A percentile compares a stretch with the other conserved stretches of the same genome.
These are phyloP conservation scores for Tetragnatha versicolor DNA, from an alignment of 1,140 invertebrate species.

Conservation along the genomic window DNA sequence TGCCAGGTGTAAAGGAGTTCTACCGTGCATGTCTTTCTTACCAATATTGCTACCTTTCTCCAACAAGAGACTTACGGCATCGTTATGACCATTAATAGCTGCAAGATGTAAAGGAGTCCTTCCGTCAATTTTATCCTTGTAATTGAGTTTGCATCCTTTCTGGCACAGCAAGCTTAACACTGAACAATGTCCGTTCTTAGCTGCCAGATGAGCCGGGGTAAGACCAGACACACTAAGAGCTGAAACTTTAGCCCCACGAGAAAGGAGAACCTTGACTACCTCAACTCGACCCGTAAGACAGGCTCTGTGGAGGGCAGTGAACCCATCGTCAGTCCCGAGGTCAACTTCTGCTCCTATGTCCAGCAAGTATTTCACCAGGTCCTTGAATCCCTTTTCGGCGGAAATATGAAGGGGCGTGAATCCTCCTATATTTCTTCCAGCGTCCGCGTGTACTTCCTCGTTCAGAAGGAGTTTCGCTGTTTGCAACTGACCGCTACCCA, in stretches of 20 bases:
- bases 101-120: conserved; percentile 62
- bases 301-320: neutral
- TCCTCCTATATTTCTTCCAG: neutral
- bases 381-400: conserved; percentile 6
- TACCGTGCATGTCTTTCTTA: neutral
- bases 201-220: conserved; percentile 51
- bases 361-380: conserved; percentile 10
- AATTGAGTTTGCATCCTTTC: conserved; percentile 27
- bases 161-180: conserved; percentile 4
- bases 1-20: neutral
- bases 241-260: conserved; percentile 49
- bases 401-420: conserved; percentile 58
- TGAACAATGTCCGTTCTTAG: conserved; percentile 5
- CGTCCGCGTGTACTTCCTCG: conserved; percentile 67
- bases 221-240: neutral
- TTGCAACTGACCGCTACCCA: conserved; percentile 85
- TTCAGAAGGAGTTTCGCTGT: conserved; percentile 78
- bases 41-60: neutral
- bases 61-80: neutral
- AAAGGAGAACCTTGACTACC: conserved; percentile 55
- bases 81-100: conserved; percentile 60
- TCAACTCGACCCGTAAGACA: conserved; percentile 56
- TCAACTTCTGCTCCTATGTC: conserved; percentile 12
- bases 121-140: neutral
- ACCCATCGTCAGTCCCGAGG: neutral